Percentiles rank a stretch among this genome's conserved stretches.
These are phyloP conservation scores for Lagria hirta DNA, from an alignment of 2,888 invertebrate genomes.

Conservation along the genomic window DNA sequence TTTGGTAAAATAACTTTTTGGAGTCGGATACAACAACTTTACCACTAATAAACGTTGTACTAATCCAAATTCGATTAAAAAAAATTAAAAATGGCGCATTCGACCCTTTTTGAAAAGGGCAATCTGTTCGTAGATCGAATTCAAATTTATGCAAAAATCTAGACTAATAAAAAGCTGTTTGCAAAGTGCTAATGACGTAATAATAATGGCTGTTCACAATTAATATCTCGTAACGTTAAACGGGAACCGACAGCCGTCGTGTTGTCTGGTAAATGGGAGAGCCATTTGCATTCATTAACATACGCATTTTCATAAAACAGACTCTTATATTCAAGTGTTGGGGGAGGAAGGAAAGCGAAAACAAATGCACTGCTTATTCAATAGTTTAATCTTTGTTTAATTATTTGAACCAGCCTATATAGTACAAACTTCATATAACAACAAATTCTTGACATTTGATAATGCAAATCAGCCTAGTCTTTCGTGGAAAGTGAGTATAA, in stretches of 20 bases:
- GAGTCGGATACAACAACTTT: too few relatives aligned
- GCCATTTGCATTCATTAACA: slow-evolving; percentile 49
- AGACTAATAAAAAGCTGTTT: slow-evolving; percentile 46
- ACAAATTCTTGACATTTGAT: too few relatives aligned
- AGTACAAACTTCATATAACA: too few relatives aligned
- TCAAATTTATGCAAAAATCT: slow-evolving; percentile 48
- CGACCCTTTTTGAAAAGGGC: too few relatives aligned
- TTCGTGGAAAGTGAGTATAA: too few relatives aligned
- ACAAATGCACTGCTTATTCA: slow-evolving; percentile 4
- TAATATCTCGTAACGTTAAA: slow-evolving; percentile 54
- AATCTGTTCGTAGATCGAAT: slow-evolving; percentile 35
- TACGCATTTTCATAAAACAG: slow-evolving; percentile 42
- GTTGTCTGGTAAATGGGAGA: slow-evolving; percentile 45
- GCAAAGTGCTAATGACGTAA: slow-evolving; percentile 54
- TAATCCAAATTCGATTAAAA: too few relatives aligned
- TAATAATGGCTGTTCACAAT: slow-evolving; percentile 55
- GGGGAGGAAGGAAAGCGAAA: slow-evolving; percentile 5
- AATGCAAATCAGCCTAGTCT: too few relatives aligned
- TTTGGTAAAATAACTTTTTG: too few relatives aligned
- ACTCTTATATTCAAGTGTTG: slow-evolving; percentile 6
- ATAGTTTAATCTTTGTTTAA: slow-evolving; percentile 16
- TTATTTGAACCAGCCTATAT: too few relatives aligned
- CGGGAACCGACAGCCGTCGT: slow-evolving; percentile 40
- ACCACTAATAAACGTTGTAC: too few relatives aligned
- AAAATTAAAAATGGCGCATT: slow-evolving; percentile 13